These are phyloP conservation scores for Crematogaster levior DNA, from an alignment of 2,888 invertebrate species.

Conservation along the genomic window DNA sequence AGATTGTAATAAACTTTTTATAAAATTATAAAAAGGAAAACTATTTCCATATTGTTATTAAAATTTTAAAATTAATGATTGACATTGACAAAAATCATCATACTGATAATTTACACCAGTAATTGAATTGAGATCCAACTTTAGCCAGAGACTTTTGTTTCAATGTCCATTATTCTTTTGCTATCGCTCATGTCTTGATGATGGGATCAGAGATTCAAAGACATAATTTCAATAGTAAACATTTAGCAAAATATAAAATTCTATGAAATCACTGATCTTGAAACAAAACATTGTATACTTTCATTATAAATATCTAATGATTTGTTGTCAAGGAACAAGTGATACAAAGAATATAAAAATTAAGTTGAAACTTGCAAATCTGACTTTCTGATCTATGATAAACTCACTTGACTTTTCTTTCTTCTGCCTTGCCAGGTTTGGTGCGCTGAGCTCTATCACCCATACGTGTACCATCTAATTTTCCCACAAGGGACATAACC, in stretches of 20 bases:
- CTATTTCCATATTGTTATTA: neutral
- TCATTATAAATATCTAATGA: neutral
- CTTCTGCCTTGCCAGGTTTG: conserved; percentile 97
- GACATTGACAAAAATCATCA: too few relatives aligned
- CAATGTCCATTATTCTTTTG: too few relatives aligned
- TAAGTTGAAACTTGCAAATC: neutral
- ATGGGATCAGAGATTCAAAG: neutral
- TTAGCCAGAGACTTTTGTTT: too few relatives aligned
- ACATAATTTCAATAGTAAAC: neutral
- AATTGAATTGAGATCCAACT: neutral
- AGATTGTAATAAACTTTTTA: neutral
- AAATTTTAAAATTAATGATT: too few relatives aligned
- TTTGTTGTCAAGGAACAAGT: too few relatives aligned
- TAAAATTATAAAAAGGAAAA: neutral
- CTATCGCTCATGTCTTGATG: too few relatives aligned
- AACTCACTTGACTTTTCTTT: conserved; percentile 95
- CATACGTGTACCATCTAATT: conserved; percentile 96
- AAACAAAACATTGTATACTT: too few relatives aligned
- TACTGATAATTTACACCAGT: neutral
- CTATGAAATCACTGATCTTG: neutral
- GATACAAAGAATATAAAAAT: too few relatives aligned
- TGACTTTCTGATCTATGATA: neutral
- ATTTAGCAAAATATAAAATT: neutral
- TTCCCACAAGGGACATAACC: conserved; percentile 97
- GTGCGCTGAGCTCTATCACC: conserved; percentile 97